A percentile compares a stretch with the other conserved stretches of the same genome.
phyloP scores from a whole-genome alignment of 2,113 vertebrate species.

The Sylvia atricapilla region DNA sequence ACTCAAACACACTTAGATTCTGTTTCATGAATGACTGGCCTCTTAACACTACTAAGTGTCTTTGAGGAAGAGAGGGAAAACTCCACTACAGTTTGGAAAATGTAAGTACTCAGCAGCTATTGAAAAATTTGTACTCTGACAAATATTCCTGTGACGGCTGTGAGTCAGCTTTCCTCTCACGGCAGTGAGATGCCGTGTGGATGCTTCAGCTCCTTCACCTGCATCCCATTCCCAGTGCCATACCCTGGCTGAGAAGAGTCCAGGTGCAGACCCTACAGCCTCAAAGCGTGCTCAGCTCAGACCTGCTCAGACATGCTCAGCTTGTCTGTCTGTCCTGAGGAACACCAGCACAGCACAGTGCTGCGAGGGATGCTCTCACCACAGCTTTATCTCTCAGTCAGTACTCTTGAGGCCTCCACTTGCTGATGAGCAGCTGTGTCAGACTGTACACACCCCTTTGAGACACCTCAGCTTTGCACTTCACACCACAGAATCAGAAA shows the following conservation, averaged over 20 bases:
- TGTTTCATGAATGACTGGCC: background rate
- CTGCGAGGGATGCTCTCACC: background rate
- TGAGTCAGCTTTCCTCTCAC: background rate
- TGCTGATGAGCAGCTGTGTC: fast-evolving
- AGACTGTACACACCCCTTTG: fast-evolving
- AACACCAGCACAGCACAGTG: background rate
- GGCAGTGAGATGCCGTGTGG: too few relatives aligned
- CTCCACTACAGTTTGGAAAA: background rate
- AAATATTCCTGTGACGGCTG: background rate
- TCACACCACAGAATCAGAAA: background rate
- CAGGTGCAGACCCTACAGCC: background rate
- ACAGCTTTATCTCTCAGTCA: background rate
- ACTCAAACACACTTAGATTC: background rate
- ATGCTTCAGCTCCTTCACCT: fast-evolving
- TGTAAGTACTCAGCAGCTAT: background rate
- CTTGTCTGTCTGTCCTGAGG: background rate
- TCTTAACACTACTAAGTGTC: background rate
- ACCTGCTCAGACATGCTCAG: background rate
- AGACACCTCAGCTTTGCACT: background rate
- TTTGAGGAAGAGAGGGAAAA: background rate
- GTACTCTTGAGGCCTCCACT: fast-evolving
- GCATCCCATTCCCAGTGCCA: fast-evolving
- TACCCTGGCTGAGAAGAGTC: background rate
- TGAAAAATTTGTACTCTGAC: background rate
- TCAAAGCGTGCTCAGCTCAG: background rate